Percentiles rank a stretch among this genome's conserved stretches.
Conservation (phyloP, 2,113 vertebrate species). For the Cairina moschata region DNA sequence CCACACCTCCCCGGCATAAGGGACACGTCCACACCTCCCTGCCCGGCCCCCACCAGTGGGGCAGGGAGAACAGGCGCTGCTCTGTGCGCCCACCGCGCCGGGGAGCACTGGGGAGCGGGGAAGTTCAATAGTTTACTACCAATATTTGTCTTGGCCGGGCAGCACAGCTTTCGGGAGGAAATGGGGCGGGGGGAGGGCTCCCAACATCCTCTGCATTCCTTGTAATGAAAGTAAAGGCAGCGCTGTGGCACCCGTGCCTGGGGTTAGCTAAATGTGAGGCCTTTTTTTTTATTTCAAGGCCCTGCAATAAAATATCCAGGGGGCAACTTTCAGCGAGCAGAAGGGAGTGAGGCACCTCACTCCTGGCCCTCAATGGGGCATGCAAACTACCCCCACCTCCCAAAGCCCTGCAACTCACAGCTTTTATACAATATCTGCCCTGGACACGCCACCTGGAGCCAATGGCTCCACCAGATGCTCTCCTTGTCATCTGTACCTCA, state of each 20-base stretch:
- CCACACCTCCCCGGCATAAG: background rate
- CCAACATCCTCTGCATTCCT: slow-evolving; percentile 62
- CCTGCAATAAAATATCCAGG: background rate
- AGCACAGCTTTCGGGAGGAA: slow-evolving; percentile 27
- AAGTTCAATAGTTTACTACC: slow-evolving; percentile 60
- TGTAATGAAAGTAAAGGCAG: background rate
- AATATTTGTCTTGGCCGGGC: slow-evolving; percentile 55
- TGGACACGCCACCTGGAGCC: background rate
- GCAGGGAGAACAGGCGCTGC: slow-evolving; percentile 34
- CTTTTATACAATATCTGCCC: background rate
- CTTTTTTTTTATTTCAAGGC: background rate
- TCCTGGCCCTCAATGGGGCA: fast-evolving
- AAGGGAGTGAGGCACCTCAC: background rate
- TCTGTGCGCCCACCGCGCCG: background rate
- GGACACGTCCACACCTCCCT: background rate
- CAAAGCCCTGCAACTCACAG: background rate
- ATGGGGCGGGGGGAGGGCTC: slow-evolving; percentile 55
- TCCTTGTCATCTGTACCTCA: background rate
- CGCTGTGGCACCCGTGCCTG: background rate
- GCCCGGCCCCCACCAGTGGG: background rate
- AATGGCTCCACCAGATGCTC: fast-evolving
- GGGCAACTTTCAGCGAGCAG: background rate
- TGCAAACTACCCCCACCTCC: fast-evolving
- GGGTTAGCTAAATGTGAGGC: background rate
- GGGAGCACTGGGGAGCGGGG: background rate